Conservation (phyloP, 1,140 invertebrate species). For the Euborellia annulipes region DNA sequence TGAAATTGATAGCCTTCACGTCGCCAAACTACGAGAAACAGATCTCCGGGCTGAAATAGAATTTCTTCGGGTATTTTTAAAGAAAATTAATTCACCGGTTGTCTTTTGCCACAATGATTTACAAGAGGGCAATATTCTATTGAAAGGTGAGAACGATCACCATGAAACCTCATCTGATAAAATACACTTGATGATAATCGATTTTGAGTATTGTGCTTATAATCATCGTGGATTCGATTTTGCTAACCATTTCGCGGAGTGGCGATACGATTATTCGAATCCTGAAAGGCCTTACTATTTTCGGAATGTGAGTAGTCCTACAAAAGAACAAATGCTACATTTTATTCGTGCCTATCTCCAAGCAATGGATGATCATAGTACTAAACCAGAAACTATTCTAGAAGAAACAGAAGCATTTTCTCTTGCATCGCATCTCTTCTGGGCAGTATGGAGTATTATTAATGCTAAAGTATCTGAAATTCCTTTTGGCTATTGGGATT, state of each 20-base stretch:
- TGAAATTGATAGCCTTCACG: conserved; percentile 9
- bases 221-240: conserved; percentile 89
- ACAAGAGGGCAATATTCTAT: conserved; percentile 68
- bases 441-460: conserved; percentile 80
- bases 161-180: too few species aligned
- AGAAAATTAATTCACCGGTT: conserved; percentile 51
- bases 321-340: conserved; percentile 59
- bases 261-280: conserved; percentile 80
- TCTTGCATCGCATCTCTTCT: conserved; percentile 80
- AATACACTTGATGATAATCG: conserved; percentile 60
- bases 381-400: conserved; percentile 30
- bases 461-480: conserved; percentile 78
- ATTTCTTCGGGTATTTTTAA: conserved; percentile 32
- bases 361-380: conserved; percentile 14
- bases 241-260: conserved; percentile 93
- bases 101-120: conserved; percentile 97
- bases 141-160: background rate
- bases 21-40: conserved; percentile 23
- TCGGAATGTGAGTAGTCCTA: conserved; percentile 47
- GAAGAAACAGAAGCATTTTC: conserved; percentile 69
- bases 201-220: conserved; percentile 90
- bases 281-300: conserved; percentile 60
- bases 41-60: conserved; percentile 44
- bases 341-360: conserved; percentile 23
- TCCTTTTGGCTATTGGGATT: conserved; percentile 89